Conservation (phyloP, 2,113 vertebrate species). For the Alethe castanea region DNA sequence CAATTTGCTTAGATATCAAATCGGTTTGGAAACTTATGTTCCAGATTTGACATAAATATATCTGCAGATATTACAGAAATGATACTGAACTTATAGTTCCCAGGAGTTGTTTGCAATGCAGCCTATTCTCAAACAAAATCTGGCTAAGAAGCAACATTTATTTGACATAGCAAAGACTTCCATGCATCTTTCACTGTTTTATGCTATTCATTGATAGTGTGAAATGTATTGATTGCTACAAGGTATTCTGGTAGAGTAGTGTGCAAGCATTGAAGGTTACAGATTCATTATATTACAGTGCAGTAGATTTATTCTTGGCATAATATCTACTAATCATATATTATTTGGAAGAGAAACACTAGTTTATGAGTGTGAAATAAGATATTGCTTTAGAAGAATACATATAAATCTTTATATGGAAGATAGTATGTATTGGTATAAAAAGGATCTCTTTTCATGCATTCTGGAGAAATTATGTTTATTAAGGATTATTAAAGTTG, state of each 20-base stretch:
- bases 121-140: neutral
- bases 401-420: neutral
- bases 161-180: neutral
- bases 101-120: neutral
- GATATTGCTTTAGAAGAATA: neutral
- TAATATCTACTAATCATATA: constrained; percentile 5
- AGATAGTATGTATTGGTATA: neutral
- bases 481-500: neutral
- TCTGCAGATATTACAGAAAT: neutral
- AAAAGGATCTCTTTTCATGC: constrained; percentile 3
- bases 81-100: neutral
- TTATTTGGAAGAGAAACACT: constrained; percentile 47
- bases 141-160: neutral
- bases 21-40: neutral
- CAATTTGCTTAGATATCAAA: neutral
- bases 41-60: neutral
- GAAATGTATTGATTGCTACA: neutral
- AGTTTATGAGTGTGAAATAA: constrained; percentile 3
- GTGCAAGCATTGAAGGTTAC: neutral
- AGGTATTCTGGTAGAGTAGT: neutral
- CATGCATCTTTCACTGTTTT: neutral
- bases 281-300: neutral
- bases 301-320: constrained; percentile 19
- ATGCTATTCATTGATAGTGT: neutral
- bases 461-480: neutral